Evolutionary conservation across 2,113 vertebrate species (phyloP).

Genomic region (Lagopus muta): DNA sequence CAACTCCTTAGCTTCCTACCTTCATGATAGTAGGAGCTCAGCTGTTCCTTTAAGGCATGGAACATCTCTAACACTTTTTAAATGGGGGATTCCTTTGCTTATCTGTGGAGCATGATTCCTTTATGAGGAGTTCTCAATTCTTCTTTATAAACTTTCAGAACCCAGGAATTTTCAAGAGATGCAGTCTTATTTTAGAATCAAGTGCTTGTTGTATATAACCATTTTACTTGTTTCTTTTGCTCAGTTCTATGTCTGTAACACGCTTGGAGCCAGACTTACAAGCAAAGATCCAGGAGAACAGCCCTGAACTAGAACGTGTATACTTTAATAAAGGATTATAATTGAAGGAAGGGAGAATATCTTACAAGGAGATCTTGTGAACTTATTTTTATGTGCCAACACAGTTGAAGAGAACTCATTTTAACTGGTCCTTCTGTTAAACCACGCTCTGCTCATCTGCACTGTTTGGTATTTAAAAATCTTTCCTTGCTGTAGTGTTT

Average conservation of each 20-base stretch:
- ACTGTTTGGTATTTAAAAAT: constrained; percentile 37
- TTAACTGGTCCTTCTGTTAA: constrained; percentile 21
- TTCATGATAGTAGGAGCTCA: background rate
- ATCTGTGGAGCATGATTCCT: background rate
- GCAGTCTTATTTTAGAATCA: background rate
- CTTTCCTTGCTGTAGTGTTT: background rate
- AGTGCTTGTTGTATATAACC: background rate
- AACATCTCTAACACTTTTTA: background rate
- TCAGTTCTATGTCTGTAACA: constrained; percentile 91
- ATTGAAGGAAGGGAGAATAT: background rate
- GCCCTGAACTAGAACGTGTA: constrained; percentile 84
- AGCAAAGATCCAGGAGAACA: constrained; percentile 86
- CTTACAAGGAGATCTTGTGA: background rate
- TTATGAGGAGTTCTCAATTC: background rate
- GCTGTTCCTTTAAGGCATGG: background rate
- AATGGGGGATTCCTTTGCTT: background rate
- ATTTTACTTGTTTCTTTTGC: constrained; percentile 31
- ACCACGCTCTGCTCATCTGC: background rate
- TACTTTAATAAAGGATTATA: constrained; percentile 99
- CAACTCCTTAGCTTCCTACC: background rate
- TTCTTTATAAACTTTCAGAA: background rate
- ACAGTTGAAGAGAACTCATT: background rate
- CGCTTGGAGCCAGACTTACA: constrained; percentile 90
- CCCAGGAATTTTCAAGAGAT: background rate
- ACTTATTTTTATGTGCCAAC: constrained; percentile 19